A percentile compares a stretch with the other conserved stretches of the same genome.
Conservation (phyloP, 2,888 invertebrate species). For the Meteorus cinctellus region DNA sequence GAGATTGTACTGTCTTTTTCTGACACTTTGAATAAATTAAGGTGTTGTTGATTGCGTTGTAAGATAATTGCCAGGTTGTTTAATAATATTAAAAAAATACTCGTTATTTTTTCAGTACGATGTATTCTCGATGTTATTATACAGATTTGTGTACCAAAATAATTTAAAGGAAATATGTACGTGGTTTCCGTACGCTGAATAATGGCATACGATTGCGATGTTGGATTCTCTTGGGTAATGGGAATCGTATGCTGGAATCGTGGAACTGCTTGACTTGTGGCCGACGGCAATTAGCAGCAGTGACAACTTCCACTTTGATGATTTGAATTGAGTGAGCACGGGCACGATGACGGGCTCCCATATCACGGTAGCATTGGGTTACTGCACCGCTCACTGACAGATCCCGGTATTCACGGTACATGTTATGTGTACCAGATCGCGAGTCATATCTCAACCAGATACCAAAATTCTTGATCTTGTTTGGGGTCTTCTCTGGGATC, state of each 20-base stretch:
- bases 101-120: neutral
- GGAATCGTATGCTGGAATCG: constrained; percentile 96
- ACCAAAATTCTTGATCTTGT: constrained; percentile 98
- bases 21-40: no score
- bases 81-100: neutral
- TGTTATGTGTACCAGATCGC: constrained; percentile 98
- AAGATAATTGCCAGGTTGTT: neutral
- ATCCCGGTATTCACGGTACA: constrained; percentile 99
- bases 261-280: constrained; percentile 99
- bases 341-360: constrained; percentile 95
- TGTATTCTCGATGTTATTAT: neutral
- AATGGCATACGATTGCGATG: constrained; percentile 87
- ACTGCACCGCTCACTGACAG: constrained; percentile 96
- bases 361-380: constrained; percentile 97
- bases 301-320: constrained; percentile 95
- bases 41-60: no score
- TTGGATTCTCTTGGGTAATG: constrained; percentile 92
- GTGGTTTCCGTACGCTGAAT: constrained; percentile 88
- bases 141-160: constrained; percentile 24
- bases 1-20: no score
- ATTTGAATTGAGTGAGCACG: constrained; percentile 98
- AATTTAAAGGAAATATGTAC: constrained; percentile 83
- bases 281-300: constrained; percentile 91
- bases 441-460: constrained; percentile 99
- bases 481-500: constrained; percentile 93